These are phyloP conservation scores for Chironomus tepperi DNA, from an alignment of 1,140 invertebrate genomes.

Conservation along the genomic window DNA sequence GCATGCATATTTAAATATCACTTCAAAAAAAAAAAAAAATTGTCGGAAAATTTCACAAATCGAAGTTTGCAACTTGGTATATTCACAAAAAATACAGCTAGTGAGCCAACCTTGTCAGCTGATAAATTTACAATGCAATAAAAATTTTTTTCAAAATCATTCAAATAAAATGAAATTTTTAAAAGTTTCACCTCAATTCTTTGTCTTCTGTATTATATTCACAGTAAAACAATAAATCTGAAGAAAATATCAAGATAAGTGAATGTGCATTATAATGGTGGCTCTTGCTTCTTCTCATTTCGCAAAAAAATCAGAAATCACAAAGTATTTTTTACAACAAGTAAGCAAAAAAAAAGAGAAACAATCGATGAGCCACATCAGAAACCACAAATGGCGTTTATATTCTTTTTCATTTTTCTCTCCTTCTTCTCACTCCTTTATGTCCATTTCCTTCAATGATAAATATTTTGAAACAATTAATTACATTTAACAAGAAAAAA, in stretches of 20 bases:
- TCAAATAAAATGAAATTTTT: too few relatives aligned
- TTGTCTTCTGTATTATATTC: background rate
- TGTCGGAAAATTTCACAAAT: too few relatives aligned
- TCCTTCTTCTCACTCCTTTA: background rate
- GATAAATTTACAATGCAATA: too few relatives aligned
- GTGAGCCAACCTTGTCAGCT: too few relatives aligned
- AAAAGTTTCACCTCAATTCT: too few relatives aligned
- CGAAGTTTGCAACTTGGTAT: too few relatives aligned
- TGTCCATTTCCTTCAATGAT: conserved; percentile 17
- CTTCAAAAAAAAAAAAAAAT: too few relatives aligned
- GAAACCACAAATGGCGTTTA: conserved; percentile 19
- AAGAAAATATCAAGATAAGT: background rate
- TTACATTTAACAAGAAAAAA: conserved; percentile 22
- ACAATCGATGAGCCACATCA: background rate
- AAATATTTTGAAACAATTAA: conserved; percentile 23
- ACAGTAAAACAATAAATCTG: background rate
- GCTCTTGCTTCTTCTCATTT: background rate
- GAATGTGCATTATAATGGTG: background rate
- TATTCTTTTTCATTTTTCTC: background rate
- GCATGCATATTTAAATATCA: too few relatives aligned
- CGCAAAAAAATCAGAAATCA: too few relatives aligned
- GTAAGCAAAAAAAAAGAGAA: background rate
- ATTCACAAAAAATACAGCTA: too few relatives aligned
- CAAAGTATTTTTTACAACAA: background rate
- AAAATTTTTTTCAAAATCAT: too few relatives aligned